Base-by-base conservation (phyloP, 2,113 vertebrate species). In the Oxyura jamaicensis region DNA sequence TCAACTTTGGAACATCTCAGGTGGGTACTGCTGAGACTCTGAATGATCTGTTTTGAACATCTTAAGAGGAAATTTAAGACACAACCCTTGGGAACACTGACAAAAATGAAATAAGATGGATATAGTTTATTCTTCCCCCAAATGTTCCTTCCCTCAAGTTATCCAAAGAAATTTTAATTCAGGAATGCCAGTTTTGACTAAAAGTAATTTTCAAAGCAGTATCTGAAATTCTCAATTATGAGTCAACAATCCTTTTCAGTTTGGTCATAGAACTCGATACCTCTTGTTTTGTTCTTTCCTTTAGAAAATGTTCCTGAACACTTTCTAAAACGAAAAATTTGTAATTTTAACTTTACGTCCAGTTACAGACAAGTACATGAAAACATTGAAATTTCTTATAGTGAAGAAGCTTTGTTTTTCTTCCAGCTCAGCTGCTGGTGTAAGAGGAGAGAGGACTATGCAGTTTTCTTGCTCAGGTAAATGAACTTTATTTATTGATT, bases 131-230 rank as follows among this genome's bases (percentile, higher is more conserved):
- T 62, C 80, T 94, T 76, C 36, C 31, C 16, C 80, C 20, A 83
- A 65, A 91, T 22, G 11, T 8, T 48, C 13, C 19, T 76, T 87
- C 31, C 39, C 53, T 73, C 50, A 83, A 79, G 39, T 83, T 73
- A 72, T 69, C 35, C 58, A 56, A 86, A 85, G 50, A 76, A 68
- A 73, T 73, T 84, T 83, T 84, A 91, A 92, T 91, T 86, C 71
- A 58, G 48, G 44, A 91, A 44, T 22, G 59, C 29, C 39, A 26
- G 8, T 56, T 69, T 60, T 56, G 83, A 42, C 23, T 72, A 53
- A 69, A 95, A 79, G 25, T n/a, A 4, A 41, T 90, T 79, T 92
- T 42, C 67, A 93, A 92, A 79, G 50, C 29, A 69, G 17, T 33
- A 79, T 79, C 29, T 84, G 56, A 84, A 92, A 84, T 25, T 15